Percentiles rank a stretch among this genome's conserved stretches.
Conservation (phyloP, 2,113 vertebrate species). For the Ctenomys sociabilis region DNA sequence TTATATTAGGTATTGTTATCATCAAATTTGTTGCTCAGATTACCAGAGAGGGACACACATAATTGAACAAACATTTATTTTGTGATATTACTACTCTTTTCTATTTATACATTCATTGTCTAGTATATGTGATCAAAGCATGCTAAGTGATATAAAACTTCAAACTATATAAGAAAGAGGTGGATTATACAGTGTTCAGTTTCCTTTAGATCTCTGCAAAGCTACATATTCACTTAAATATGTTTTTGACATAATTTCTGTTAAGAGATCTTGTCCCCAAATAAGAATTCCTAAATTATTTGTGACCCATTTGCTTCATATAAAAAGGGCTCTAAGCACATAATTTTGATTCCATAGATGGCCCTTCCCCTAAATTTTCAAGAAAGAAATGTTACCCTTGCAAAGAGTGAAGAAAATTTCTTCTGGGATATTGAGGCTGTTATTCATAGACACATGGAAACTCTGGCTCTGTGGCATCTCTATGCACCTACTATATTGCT, state of each 20-base stretch:
- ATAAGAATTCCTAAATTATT: not conserved
- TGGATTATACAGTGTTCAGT: not conserved
- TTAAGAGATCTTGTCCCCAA: not conserved
- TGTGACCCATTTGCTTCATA: not conserved
- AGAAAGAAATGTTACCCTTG: not conserved
- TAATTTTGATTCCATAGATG: not conserved
- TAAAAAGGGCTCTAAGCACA: not conserved
- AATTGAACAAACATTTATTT: not conserved
- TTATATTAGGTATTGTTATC: no score
- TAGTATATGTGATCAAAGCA: not conserved
- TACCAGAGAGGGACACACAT: no score
- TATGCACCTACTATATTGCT: not conserved
- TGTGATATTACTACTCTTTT: not conserved
- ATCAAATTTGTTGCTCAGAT: no score
- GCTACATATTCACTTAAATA: not conserved
- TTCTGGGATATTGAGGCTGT: not conserved
- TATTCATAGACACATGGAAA: not conserved
- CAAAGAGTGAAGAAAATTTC: not conserved
- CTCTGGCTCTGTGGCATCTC: not conserved
- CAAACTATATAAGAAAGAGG: not conserved
- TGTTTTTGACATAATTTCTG: not conserved
- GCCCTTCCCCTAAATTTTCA: not conserved
- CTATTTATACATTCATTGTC: not conserved
- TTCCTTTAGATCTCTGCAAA: not conserved
- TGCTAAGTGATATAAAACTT: not conserved